These are phyloP conservation scores for Pteronotus mesoamericanus DNA, from an alignment of 2,797 vertebrate genomes.

Conservation along the genomic window DNA sequence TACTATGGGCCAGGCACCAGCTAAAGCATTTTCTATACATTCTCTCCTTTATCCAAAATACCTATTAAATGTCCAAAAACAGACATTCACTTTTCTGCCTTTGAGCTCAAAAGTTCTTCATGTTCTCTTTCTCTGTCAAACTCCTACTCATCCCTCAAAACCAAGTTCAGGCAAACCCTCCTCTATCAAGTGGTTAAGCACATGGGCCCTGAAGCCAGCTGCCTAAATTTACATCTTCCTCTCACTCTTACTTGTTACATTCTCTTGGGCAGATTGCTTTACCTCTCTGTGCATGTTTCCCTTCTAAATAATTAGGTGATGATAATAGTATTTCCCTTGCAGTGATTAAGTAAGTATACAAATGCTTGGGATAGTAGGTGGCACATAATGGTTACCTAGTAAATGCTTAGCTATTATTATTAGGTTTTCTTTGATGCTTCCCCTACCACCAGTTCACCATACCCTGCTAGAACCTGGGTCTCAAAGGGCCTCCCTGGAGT, in stretches of 20 bases:
- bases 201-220: neutral
- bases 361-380: neutral
- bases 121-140: neutral
- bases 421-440: neutral
- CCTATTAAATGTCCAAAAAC: neutral
- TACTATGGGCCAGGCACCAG: neutral
- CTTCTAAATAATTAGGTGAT: neutral
- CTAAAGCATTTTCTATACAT: neutral
- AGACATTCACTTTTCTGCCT: neutral
- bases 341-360: neutral
- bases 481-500: neutral
- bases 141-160: neutral
- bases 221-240: neutral
- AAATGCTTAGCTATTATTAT: neutral
- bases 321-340: neutral
- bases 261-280: neutral
- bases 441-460: fast-evolving
- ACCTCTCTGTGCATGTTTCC: neutral
- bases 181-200: neutral
- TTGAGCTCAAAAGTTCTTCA: neutral
- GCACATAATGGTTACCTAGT: neutral
- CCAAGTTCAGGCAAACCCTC: neutral
- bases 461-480: neutral
- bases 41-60: neutral
- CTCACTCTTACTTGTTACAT: neutral